Conservation (phyloP, 2,888 invertebrate genomes). For the Octodonta nipae region DNA sequence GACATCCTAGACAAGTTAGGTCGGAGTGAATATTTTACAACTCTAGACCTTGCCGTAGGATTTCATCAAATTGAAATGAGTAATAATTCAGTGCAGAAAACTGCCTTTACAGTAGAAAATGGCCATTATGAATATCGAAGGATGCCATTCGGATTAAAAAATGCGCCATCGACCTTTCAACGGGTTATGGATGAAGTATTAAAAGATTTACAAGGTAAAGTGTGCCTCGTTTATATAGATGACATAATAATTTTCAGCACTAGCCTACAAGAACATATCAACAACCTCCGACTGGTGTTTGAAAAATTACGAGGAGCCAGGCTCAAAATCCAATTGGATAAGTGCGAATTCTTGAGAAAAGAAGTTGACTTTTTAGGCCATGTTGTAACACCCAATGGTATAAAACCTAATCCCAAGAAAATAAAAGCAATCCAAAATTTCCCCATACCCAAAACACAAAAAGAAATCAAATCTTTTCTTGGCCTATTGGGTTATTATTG, state of each 20-base stretch:
- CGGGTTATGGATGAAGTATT: slow-evolving; percentile 23
- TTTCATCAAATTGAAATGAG: slow-evolving; percentile 16
- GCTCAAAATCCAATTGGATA: slow-evolving; percentile 14
- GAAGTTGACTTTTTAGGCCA: slow-evolving; percentile 15
- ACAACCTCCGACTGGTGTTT: slow-evolving; percentile 16
- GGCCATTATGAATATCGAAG: slow-evolving; percentile 25
- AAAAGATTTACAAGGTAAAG: slow-evolving; percentile 17
- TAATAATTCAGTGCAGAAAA: slow-evolving; percentile 8
- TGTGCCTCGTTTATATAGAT: slow-evolving; percentile 27
- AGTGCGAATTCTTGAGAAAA: slow-evolving; percentile 13
- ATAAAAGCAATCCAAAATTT: slow-evolving; percentile 10
- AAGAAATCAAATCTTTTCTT: slow-evolving; percentile 15
- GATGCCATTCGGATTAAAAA: slow-evolving; percentile 30
- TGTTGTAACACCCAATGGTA: slow-evolving; percentile 12
- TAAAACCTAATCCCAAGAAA: slow-evolving; percentile 14
- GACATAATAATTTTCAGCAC: slow-evolving; percentile 24
- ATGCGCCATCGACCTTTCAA: slow-evolving; percentile 28
- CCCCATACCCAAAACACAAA: slow-evolving; percentile 8
- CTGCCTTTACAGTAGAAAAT: slow-evolving; percentile 24
- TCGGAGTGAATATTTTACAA: slow-evolving; percentile 11
- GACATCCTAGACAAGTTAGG: slow-evolving; percentile 10
- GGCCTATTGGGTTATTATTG: slow-evolving; percentile 15
- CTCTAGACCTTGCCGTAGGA: slow-evolving; percentile 12
- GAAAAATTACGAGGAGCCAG: slow-evolving; percentile 12
- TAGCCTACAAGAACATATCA: slow-evolving; percentile 17